Percentiles rank a stretch among this genome's conserved stretches.
Conservation (phyloP, 1,140 invertebrate species). For the Magallana angulata region DNA sequence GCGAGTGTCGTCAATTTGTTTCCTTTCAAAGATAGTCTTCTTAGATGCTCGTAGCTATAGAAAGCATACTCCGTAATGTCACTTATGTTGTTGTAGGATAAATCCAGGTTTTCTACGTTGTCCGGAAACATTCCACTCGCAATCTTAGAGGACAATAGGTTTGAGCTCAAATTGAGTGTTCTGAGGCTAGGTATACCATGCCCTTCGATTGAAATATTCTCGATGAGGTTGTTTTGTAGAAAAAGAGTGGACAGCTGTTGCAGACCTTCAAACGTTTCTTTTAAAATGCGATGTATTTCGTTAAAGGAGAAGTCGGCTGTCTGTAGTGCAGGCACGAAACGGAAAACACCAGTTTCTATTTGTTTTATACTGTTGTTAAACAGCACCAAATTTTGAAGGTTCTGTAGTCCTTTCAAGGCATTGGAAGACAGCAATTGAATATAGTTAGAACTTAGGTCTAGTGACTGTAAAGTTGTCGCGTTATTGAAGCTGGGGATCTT, state of each 20-base stretch:
- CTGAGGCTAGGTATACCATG: constrained; percentile 49
- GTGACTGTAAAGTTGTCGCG: constrained; percentile 36
- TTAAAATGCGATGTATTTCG: constrained; percentile 47
- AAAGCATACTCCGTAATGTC: constrained; percentile 60
- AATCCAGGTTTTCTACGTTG: constrained; percentile 53
- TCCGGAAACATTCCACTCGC: constrained; percentile 55
- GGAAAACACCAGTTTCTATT: constrained; percentile 47
- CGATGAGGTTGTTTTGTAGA: constrained; percentile 49
- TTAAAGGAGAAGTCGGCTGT: constrained; percentile 60
- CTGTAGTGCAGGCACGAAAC: constrained; percentile 14
- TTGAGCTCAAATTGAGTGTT: constrained; percentile 55
- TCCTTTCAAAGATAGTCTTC: constrained; percentile 57
- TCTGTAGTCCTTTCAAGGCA: constrained; percentile 49
- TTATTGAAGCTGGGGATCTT: constrained; percentile 35
- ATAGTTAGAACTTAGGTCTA: constrained; percentile 55
- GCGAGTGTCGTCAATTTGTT: constrained; percentile 62
- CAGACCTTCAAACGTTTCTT: constrained; percentile 43
- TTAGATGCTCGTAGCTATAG: constrained; percentile 53
- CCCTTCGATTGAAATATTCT: constrained; percentile 49
- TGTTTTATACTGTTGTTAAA: constrained; percentile 49
- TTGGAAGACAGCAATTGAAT: constrained; percentile 38
- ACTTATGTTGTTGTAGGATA: constrained; percentile 58
- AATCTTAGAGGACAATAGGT: constrained; percentile 49
- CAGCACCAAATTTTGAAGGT: constrained; percentile 54
- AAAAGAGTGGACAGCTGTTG: constrained; percentile 35